Evolutionary conservation across 2,888 invertebrate genomes (phyloP).

Genomic region (Xanthostigma xanthostigma): DNA sequence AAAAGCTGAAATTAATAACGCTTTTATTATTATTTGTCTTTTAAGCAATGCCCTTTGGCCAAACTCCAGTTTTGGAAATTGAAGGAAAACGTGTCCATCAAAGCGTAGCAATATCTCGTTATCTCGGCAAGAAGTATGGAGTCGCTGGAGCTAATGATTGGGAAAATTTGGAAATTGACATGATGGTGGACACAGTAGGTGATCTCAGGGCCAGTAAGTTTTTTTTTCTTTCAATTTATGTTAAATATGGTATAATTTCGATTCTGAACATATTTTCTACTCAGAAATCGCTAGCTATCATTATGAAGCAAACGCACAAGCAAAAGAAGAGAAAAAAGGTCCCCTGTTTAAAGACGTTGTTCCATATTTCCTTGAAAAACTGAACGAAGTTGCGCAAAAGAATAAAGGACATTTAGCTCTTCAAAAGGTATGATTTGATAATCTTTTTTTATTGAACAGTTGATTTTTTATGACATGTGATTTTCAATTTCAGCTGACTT

Average conservation of each 20-base stretch:
- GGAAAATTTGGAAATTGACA: slow-evolving; percentile 46
- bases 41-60: slow-evolving; percentile 45
- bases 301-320: slow-evolving; percentile 35
- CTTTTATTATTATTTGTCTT: too few relatives aligned
- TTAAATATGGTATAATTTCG: slow-evolving; percentile 11
- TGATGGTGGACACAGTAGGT: slow-evolving; percentile 40
- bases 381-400: slow-evolving; percentile 39
- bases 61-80: slow-evolving; percentile 44
- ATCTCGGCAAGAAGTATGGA: slow-evolving; percentile 42
- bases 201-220: slow-evolving; percentile 43
- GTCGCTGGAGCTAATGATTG: slow-evolving; percentile 39
- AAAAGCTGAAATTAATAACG: too few relatives aligned
- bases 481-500: slow-evolving; percentile 33
- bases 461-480: too few relatives aligned
- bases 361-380: slow-evolving; percentile 39
- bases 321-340: slow-evolving; percentile 34
- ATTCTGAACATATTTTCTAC: slow-evolving; percentile 13
- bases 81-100: slow-evolving; percentile 45
- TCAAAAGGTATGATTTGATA: slow-evolving; percentile 24
- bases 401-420: slow-evolving; percentile 43
- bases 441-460: too few relatives aligned
- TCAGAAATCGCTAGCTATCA: slow-evolving; percentile 36
- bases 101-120: slow-evolving; percentile 42
- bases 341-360: slow-evolving; percentile 33
- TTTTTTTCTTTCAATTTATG: too few relatives aligned